Evolutionary conservation across 2,888 invertebrate species (phyloP), one percentile per base, ranked within the genome.

Genomic region (Belgica antarctica): DNA sequence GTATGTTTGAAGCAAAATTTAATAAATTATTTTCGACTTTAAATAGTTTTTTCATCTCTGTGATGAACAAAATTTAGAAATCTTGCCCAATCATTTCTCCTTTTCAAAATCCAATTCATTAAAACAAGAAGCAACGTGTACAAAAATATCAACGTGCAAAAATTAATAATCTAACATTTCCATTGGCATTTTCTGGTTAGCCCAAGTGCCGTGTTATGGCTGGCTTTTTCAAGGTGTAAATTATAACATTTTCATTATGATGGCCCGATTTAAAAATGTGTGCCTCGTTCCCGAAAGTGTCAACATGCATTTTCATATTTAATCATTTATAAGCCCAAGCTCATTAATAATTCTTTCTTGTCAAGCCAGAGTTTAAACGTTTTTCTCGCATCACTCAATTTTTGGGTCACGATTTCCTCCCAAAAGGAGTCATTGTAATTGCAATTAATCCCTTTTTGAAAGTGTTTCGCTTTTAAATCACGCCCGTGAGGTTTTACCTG

Each of bases 151-250:
- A 22, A 2, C 52, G 24, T 52, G 52, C 24, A 15, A 52, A 52
- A 52, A 22, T 52, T 52, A 52, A 52, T 52, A 52, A 52, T 22
- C 24, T 52, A 52, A 22, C 17, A 52, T 52, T 52, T 52, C 12
- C 3, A 10, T 15, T 52, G 52, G 15, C 52, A 5, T 52, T 24
- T 52, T 22, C 8, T 52, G 52, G 52, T 52, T 22, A 19, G 52
- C 52, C 52, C 5, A 22, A 22, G 52, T 52, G 19, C 8, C 24
- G 19, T 24, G 52, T 19, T 52, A 22, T 19, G 24, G 52, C 52
- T 5, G 8, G 15, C 41, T 41, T 15, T 12, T 41, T 52, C 52
- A 52, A 52, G 52, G 52, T 52, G 52, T 52, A 17, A 52, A 52
- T 52, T 52, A 52, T 22, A 52, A 19, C 17, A 22, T 2, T 41